phyloP scores from a whole-genome alignment of 1,140 invertebrate genomes.

The Drosophila grimshawi region DNA sequence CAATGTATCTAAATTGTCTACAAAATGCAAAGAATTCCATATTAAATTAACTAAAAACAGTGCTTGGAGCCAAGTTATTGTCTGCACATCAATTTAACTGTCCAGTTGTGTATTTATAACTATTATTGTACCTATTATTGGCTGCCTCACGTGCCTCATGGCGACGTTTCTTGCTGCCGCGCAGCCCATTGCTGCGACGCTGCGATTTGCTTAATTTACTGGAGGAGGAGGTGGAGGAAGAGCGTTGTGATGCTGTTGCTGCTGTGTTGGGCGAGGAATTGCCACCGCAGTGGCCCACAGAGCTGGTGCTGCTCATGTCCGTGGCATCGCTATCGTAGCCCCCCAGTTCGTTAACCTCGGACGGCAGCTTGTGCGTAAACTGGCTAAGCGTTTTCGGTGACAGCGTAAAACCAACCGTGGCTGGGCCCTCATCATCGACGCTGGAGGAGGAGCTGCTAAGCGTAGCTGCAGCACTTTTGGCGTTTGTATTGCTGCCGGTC shows the following conservation, averaged over 20 bases:
- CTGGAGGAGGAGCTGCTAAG: conserved; percentile 27
- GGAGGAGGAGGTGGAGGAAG: background rate
- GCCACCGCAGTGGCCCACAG: conserved; percentile 64
- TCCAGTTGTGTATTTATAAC: too few relatives aligned
- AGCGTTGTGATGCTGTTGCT: conserved; percentile 32
- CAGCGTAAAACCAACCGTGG: conserved; percentile 31
- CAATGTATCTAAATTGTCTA: too few relatives aligned
- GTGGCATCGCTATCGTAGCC: conserved; percentile 82
- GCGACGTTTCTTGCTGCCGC: conserved; percentile 70
- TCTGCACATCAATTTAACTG: too few relatives aligned
- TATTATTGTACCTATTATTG: conserved; percentile 42
- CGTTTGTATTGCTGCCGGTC: conserved; percentile 17
- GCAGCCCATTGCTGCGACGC: conserved; percentile 51
- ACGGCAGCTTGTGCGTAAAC: conserved; percentile 64
- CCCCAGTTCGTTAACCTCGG: conserved; percentile 58
- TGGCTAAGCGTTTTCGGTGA: conserved; percentile 66
- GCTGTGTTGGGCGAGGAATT: conserved; percentile 60
- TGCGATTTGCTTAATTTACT: conserved; percentile 59
- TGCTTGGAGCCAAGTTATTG: too few relatives aligned
- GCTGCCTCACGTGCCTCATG: conserved; percentile 61
- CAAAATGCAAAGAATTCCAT: too few relatives aligned
- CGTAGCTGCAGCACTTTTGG: conserved; percentile 29
- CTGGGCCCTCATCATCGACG: conserved; percentile 25
- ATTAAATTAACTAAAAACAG: too few relatives aligned
- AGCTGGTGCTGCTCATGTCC: conserved; percentile 83